Evolutionary conservation across 2,797 vertebrate species (phyloP), one percentile per base, ranked within the genome.

Genomic region (Decapterus maruadsi): DNA sequence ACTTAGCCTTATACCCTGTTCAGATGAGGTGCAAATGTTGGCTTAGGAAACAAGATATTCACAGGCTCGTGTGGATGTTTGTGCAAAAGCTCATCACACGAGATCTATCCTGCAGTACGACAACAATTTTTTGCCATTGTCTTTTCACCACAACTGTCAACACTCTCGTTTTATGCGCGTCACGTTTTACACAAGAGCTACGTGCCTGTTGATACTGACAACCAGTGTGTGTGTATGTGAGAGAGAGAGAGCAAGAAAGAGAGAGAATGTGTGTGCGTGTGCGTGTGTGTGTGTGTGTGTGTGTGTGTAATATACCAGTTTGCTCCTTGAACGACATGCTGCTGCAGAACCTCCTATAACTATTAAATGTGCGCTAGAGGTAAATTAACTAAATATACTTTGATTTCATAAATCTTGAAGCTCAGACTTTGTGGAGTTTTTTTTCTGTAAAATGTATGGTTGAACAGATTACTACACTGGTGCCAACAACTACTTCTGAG

Each of bases 101-200:
- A 34, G 10, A 19, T 22, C 46, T 29, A 1, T 64, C 58, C 45
- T 12, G 16, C 54, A 68, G 66, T 51, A 51, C 46, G 38, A 63
- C 55, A 38, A 54, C 46, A 54, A 34, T 57, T 60, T 48, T 72
- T 40, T 36, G 42, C 56, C 36, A 29, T 53, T 42, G 45, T 42
- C 31, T 54, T 53, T 60, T 53, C 31, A n/a, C 67, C 51, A 4
- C 14, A 31, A 14, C 64, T 2, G 26, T 31, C 17, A 71, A 65
- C 55, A 51, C 46, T 68, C 19, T 43, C 55, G 40, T 78, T 72
- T 76, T 54, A 58, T 4, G 63, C 16, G 42, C 22, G 58, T 80
- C 65, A 71, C 22, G 0, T 83, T 61, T 75, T 45, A 63, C 68
- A 65, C 36, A 31, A 22, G 60, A 57, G 48, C 48, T 11, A 31